A percentile compares a stretch with the other conserved stretches of the same genome.
Conservation (phyloP, 2,797 vertebrate species). For the Falco columbarius region DNA sequence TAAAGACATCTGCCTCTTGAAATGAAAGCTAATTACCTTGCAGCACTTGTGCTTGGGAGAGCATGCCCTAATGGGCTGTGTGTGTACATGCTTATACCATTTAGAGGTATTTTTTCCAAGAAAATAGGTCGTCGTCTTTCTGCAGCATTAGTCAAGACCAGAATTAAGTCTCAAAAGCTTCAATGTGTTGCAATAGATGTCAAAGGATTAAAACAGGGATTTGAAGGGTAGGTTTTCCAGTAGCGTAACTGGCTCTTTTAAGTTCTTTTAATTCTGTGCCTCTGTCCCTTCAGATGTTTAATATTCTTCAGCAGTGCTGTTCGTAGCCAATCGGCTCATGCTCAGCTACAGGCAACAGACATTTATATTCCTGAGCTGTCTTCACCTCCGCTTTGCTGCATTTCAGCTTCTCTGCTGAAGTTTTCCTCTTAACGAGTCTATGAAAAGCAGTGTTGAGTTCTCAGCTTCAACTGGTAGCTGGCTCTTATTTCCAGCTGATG, state of each 20-base stretch:
- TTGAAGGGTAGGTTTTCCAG: background rate
- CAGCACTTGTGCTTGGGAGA: background rate
- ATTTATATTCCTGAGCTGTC: slow-evolving; percentile 15
- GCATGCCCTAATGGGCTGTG: background rate
- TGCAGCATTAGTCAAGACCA: slow-evolving; percentile 1
- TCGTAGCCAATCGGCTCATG: slow-evolving; percentile 55
- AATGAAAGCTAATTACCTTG: slow-evolving; percentile 12
- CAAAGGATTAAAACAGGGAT: background rate
- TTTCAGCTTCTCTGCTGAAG: slow-evolving; percentile 33
- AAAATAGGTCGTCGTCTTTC: slow-evolving; percentile 49
- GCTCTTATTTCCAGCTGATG: background rate
- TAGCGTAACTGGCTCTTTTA: background rate
- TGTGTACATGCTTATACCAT: background rate
- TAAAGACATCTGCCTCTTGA: slow-evolving; percentile 22
- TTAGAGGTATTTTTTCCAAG: background rate
- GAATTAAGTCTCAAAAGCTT: slow-evolving; percentile 27
- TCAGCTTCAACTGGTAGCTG: background rate
- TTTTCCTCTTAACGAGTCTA: background rate
- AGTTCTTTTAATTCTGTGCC: slow-evolving; percentile 27
- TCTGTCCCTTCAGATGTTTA: background rate
- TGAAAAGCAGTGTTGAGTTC: background rate
- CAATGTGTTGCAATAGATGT: background rate
- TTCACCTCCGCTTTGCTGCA: background rate
- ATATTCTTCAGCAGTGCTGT: background rate
- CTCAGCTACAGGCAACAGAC: slow-evolving; percentile 17